Base-by-base conservation (phyloP, 2,797 vertebrate species). In the Sandelia bainsii region DNA sequence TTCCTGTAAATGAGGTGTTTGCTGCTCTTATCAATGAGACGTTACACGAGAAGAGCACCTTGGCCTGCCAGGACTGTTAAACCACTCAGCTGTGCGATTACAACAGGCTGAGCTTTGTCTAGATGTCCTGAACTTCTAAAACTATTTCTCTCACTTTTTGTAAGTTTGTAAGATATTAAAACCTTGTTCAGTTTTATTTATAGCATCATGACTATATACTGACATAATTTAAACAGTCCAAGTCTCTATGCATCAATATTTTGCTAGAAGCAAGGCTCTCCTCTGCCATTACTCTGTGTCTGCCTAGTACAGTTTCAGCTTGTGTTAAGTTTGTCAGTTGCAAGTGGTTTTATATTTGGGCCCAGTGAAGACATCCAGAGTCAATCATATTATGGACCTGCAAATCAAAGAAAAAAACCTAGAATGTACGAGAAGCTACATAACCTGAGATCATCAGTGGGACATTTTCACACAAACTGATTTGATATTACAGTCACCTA, bases 1-100 rank as follows among this genome's bases (percentile, higher is more conserved):
- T 92, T 91, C 77, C 90, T 90, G 90, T 83, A 89, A 93, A 93
- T 90, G 87, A 92, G 91, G 90, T 89, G 83, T 94, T 93, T 94
- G 88, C 79, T 84, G 81, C 85, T 90, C 80, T 93, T 91, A 87
- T 81, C 91, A 94, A 93, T 93, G 93, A 93, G 90, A 92, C 89
- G 91, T 93, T 91, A 90, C 93, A 92, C 86, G 83, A 91, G 84
- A 74, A 61, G 87, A 79, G 83, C 65, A 72, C 69, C 54, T 69
- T 5, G 81, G 67, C 72, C 63, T 62, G 70, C 48, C 46, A 44
- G 72, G 60, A 29, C 51, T 51, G 52, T 54, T 68, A 34, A 72
- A 80, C 69, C 75, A 50, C 70, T 83, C 82, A 62, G 68, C 65
- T 62, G 68, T 54, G 78, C 67, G 71, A 75, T 80, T 74, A 75